Conservation (phyloP, 92 coral and sea anemone species). For the Zoanthus solanderi region DNA sequence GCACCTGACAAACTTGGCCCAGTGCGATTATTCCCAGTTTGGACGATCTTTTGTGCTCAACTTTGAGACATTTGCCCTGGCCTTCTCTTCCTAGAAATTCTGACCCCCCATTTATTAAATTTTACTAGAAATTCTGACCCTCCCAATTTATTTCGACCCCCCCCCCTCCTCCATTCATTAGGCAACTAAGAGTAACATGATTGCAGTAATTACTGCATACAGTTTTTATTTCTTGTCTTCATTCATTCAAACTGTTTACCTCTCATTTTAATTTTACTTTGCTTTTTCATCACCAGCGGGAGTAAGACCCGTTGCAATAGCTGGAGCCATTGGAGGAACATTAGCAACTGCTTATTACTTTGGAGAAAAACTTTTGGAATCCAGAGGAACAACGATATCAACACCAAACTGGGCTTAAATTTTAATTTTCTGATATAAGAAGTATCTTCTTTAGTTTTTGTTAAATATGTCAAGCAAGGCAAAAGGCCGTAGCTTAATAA, state of each 20-base stretch:
- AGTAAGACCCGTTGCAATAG: constrained; percentile 90
- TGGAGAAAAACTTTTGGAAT: constrained; percentile 87
- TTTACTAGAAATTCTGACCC: too few species aligned
- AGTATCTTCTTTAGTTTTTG: too few species aligned
- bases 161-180: too few species aligned
- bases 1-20: too few species aligned
- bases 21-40: too few species aligned
- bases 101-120: too few species aligned
- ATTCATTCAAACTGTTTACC: neutral
- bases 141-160: neutral
- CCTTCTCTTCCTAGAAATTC: too few species aligned
- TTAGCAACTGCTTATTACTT: constrained; percentile 89
- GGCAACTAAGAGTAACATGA: too few species aligned
- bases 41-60: too few species aligned
- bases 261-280: neutral
- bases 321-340: constrained; percentile 92
- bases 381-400: constrained; percentile 87
- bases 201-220: neutral
- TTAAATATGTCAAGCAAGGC: too few species aligned
- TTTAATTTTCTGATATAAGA: neutral
- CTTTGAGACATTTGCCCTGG: too few species aligned
- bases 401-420: constrained; percentile 94
- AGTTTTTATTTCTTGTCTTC: neutral
- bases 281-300: constrained; percentile 66
- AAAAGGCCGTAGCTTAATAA: too few species aligned